Conservation (phyloP, 2,113 vertebrate species). For the Leucopsar rothschildi region DNA sequence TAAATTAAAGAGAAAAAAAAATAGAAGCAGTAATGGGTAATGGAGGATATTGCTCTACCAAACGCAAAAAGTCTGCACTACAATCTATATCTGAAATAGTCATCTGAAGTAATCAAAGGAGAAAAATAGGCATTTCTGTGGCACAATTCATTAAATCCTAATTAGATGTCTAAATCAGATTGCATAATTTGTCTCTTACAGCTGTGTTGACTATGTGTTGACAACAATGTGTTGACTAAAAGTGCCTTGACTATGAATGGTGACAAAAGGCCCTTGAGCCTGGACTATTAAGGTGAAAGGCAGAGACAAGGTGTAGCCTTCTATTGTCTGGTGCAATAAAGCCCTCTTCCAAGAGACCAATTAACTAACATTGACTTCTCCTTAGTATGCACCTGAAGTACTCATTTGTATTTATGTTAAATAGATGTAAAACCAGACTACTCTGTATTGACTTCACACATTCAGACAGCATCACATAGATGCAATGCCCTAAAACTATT, state of each 20-base stretch:
- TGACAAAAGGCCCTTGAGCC: background rate
- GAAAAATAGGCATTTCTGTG: background rate
- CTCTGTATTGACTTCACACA: background rate
- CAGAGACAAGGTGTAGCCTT: background rate
- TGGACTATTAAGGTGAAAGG: background rate
- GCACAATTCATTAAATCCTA: background rate
- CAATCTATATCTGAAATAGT: background rate
- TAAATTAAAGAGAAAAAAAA: background rate
- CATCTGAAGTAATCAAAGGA: background rate
- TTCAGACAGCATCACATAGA: background rate
- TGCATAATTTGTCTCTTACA: background rate
- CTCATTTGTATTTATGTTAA: constrained; percentile 18
- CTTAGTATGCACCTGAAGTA: background rate
- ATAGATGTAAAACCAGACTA: background rate
- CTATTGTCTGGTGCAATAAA: background rate
- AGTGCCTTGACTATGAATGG: background rate
- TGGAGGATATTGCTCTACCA: accelerated
- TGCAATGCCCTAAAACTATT: background rate
- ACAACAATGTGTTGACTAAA: background rate
- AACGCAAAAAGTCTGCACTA: background rate
- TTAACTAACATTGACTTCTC: background rate
- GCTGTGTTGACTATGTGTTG: background rate
- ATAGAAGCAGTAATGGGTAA: background rate
- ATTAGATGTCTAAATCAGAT: constrained; percentile 21
- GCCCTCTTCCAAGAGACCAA: background rate